These are phyloP conservation scores for Siniperca knerii DNA, from an alignment of 2,113 vertebrate genomes.

Conservation along the genomic window DNA sequence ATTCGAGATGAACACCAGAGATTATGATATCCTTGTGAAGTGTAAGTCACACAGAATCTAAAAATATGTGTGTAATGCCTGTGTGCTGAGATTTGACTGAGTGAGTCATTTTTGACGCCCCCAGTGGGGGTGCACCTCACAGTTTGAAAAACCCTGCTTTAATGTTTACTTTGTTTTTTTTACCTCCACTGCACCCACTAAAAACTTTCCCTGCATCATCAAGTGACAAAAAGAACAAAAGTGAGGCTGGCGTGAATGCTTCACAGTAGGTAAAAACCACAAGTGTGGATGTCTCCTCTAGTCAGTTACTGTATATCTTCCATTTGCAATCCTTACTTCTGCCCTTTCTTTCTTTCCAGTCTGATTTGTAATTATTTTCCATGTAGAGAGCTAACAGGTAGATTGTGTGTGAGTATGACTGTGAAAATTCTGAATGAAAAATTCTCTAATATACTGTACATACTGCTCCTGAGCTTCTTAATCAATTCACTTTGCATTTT, in stretches of 20 bases:
- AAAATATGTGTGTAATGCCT: background rate
- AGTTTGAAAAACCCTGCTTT: background rate
- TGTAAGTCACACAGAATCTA: background rate
- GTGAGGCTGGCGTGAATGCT: background rate
- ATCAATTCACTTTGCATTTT: conserved; percentile 62
- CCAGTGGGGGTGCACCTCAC: background rate
- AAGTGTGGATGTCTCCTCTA: background rate
- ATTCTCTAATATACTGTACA: conserved; percentile 4
- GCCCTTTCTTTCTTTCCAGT: background rate
- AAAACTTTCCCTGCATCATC: background rate
- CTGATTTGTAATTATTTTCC: background rate
- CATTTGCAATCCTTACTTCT: background rate
- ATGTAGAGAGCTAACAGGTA: background rate
- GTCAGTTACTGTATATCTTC: background rate
- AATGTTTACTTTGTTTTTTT: background rate
- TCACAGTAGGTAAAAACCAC: background rate
- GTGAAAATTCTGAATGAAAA: conserved; percentile 3
- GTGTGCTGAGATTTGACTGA: background rate
- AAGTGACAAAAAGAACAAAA: background rate
- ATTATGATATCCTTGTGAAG: background rate
- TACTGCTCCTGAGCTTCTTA: background rate
- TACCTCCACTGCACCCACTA: background rate
- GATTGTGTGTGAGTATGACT: background rate
- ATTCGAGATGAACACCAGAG: background rate
- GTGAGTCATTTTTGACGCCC: background rate